Base-by-base conservation (phyloP, 2,797 vertebrate genomes). In the Eupleurogrammus muticus region DNA sequence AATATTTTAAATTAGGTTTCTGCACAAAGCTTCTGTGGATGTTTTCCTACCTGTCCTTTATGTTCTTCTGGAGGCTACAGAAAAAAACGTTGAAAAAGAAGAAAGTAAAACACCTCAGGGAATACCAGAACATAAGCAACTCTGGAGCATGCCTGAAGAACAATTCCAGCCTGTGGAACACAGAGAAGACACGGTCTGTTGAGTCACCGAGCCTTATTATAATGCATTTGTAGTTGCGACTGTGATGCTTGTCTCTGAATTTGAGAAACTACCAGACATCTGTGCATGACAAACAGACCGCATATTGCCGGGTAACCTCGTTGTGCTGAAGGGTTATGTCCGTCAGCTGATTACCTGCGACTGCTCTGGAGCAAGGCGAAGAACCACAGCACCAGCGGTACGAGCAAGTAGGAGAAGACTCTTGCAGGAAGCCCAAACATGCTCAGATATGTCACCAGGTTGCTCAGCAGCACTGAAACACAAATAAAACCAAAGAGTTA, bases 401-500 rank as follows among this genome's bases (percentile, higher is more conserved):
- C 65, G 24, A 94, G 70, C 44, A 92, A 52, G 69, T 73, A 79
- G 23, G 67, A 88, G 0, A 92, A 47, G 36, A 81, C 34, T 60
- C 40, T 84, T 1, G 40, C 65, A 23, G 74, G 71, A 20, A 87
- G 69, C 28, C 79, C 80, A 48, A 82, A 51, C 58, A 87, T 82
- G 49, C 65, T 85, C 51, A 85, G 24, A 42, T 87, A 82, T 19
- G 70, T 46, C 60, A 87, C 3, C 51, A 80, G 4, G 16, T 86
- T 88, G 34, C 50, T 55, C 53, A 87, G 61, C 44, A 89, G 51
- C 40, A 70, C 92, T 93, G 73, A 81, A 90, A 91, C 0, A 71
- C 5, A 84, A 38, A 70, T 28, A 10, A 19, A 20, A 8, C 24
- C 20, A 61, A 61, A 2, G 40, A 7, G 46, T 57, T 48, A 11